Evolutionary conservation across 2,113 vertebrate species (phyloP).

Genomic region (Sprattus sprattus): DNA sequence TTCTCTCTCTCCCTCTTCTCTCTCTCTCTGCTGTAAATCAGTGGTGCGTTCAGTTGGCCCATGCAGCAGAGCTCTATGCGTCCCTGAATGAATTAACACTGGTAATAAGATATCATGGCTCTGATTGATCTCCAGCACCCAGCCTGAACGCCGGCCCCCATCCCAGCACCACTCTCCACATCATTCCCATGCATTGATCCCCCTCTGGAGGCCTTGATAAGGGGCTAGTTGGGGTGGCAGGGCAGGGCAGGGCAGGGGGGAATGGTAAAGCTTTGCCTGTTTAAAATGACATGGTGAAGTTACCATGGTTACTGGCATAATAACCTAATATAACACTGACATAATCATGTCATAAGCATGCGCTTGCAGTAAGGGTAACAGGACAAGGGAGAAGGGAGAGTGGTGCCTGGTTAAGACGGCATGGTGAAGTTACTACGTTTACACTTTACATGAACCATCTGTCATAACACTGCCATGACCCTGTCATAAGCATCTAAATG

Average conservation of each 20-base stretch:
- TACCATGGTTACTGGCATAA: no score
- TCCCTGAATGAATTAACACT: conserved; percentile 96
- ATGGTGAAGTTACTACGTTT: no score
- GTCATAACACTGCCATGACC: no score
- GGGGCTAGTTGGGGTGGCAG: no score
- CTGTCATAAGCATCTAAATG: no score
- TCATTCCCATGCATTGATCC: background rate
- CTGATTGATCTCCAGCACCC: conserved; percentile 94
- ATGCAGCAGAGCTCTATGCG: conserved; percentile 84
- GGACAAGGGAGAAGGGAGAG: no score
- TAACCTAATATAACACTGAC: no score
- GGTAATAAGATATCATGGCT: conserved; percentile 98
- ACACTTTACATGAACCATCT: no score
- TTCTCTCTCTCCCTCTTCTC: background rate
- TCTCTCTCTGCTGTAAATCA: conserved; percentile 66
- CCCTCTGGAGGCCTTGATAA: background rate
- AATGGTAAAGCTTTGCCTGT: background rate
- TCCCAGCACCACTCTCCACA: conserved; percentile 73
- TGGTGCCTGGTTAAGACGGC: no score
- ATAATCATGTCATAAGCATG: no score
- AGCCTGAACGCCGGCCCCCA: conserved; percentile 90
- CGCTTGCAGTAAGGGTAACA: no score
- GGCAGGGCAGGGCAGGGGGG: background rate
- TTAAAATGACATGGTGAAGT: background rate
- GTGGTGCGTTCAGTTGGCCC: conserved; percentile 69